Evolutionary conservation across 2,113 vertebrate species (phyloP), one percentile per base, ranked within the genome.

Genomic region (Xyrauchen texanus): DNA sequence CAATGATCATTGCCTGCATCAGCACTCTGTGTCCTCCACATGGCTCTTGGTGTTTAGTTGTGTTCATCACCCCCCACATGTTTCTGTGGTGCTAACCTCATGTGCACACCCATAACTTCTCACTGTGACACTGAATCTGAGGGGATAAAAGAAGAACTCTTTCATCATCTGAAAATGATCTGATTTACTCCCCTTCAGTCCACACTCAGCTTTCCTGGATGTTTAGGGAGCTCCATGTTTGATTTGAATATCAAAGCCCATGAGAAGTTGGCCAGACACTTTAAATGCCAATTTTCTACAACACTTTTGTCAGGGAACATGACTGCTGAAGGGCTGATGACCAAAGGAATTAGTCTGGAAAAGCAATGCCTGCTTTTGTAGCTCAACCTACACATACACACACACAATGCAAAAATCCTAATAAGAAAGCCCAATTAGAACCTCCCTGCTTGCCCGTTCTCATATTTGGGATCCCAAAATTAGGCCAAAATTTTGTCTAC

Each of bases 191-290:
- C 82, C 53, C 60, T 44, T 87, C 21, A 34, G 21, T 34, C 21
- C 21, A 34, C 21, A 34, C 21, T 34, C 81, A 74, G 74, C 80
- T 76, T 66, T 83, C 85, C 86, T 49, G 82, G 7, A 81, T 87
- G 85, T 88, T 87, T 90, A 88, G 87, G 84, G 8, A 86, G 81
- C 82, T 83, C 85, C 87, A 86, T 90, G 88, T 93, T 92, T 89
- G 83, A 92, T 92, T 92, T 92, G 81, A 92, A 92, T 92, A 91
- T 89, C 89, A 92, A 91, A 92, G 89, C 76, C 67, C 4, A 69
- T 65, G 82, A 90, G 85, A 90, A 89, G 88, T 82, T 89, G 88
- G 84, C 85, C 88, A 87, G 87, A 89, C 88, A 87, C 79, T 90
- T 89, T 86, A 88, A 89, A 88, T 86, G 83, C 79, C 84, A 88